Conservation (phyloP, 2,888 invertebrate genomes). For the Callyntrura sp. region DNA sequence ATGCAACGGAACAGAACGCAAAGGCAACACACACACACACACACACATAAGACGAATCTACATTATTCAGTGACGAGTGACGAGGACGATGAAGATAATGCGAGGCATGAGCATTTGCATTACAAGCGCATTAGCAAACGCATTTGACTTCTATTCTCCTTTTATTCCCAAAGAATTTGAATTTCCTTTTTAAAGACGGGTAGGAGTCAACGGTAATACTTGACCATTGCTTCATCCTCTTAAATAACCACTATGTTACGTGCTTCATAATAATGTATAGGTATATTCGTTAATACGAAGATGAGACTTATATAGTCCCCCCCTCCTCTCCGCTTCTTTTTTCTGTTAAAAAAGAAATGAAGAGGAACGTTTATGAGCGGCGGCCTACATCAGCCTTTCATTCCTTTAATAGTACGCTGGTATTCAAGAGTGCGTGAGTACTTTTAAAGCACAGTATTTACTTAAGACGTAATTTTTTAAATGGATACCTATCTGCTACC, state of each 20-base stretch:
- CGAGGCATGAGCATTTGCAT: conserved; percentile 73
- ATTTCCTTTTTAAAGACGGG: conserved; percentile 58
- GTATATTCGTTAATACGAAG: background rate
- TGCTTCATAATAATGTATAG: conserved; percentile 10
- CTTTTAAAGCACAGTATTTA: conserved; percentile 63
- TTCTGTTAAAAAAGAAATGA: conserved; percentile 25
- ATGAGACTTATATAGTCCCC: conserved; percentile 1
- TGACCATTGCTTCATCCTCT: conserved; percentile 64
- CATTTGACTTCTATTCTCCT: conserved; percentile 56
- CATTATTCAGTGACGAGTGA: conserved; percentile 3
- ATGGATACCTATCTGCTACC: background rate
- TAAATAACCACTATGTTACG: background rate
- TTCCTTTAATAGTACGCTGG: background rate
- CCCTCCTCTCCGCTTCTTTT: conserved; percentile 19
- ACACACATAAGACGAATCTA: background rate
- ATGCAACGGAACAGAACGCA: background rate
- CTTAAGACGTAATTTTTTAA: conserved; percentile 29
- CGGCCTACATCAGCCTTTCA: conserved; percentile 66
- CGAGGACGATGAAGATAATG: conserved; percentile 3
- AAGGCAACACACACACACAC: background rate
- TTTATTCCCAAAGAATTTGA: conserved; percentile 47
- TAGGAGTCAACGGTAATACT: conserved; percentile 43
- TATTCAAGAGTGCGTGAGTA: conserved; percentile 57
- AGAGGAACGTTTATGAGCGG: conserved; percentile 7
- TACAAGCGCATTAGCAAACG: conserved; percentile 65